Base-by-base conservation (phyloP, 1,140 invertebrate species). In the Temnothorax curvispinosus region DNA sequence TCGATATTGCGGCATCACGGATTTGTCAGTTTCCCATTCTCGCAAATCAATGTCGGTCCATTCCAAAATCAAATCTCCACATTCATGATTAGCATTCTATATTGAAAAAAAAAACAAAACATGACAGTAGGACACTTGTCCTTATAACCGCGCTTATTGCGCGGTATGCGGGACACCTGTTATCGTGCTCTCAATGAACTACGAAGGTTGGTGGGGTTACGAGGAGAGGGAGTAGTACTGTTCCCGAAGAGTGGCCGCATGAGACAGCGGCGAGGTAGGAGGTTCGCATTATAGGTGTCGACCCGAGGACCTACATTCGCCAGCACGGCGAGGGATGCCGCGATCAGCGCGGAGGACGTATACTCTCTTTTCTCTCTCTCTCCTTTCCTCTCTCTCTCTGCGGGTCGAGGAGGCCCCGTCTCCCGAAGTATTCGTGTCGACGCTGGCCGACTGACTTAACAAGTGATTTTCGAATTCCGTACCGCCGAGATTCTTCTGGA, bases 291-390 rank as follows among this genome's bases (percentile, higher is more conserved):
- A 93, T 92, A 94, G 92, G 92, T 93, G 91, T 72, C 93, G 93
- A 93, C 91, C 92, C 88, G 88, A 91, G 93, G 93, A 94, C 94
- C 94, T 94, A 94, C 94, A 94, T 94, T 94, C 92, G 87, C 92
- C 90, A 84, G 76, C 89, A 84, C 21, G 38, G 50, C 54, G 64
- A 85, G 72, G 67, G 81, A 87, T 84, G 80, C 56, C 44, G 50
- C 69, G 86, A 75, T 74, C 62, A 27, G 27, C 27, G 32, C 50
- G n/a, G 38, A 69, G 58, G 44, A 87, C 78, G 56, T 60, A 38
- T 62, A 41, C 27, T 50, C 65, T 41, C 47, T 21, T 72, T 62
- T 60, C 58, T 67, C 52, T 76, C 67, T 47, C 54, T 76, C 21
- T 47, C 67, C 71, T 50, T 15, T 32, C 71, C 84, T 75, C 64